Conservation (phyloP, 2,888 invertebrate species). For the Rhagonycha lutea region DNA sequence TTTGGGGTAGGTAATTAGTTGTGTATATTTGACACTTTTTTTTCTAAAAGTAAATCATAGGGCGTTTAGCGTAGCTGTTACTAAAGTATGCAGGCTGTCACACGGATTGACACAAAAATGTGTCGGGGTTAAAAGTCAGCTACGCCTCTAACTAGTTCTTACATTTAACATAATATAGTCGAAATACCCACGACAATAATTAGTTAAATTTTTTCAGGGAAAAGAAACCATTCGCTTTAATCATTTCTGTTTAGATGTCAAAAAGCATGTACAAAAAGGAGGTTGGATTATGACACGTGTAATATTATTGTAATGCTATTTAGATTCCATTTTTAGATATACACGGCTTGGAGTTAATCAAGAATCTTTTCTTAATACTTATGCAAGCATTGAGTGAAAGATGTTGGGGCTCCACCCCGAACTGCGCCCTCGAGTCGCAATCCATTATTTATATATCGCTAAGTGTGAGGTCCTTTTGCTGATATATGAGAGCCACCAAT, state of each 20-base stretch:
- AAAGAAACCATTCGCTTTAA: background rate
- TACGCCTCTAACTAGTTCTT: conserved; percentile 24
- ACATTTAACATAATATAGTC: conserved; percentile 10
- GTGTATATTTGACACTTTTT: background rate
- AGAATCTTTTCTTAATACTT: conserved; percentile 11
- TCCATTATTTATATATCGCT: conserved; percentile 48
- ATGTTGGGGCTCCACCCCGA: conserved; percentile 33
- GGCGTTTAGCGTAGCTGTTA: conserved; percentile 21
- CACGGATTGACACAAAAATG: conserved; percentile 39
- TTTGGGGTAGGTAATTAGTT: background rate
- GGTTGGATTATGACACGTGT: background rate
- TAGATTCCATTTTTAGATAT: background rate
- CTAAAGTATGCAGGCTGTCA: conserved; percentile 33
- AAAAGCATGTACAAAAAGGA: background rate
- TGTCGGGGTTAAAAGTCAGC: conserved; percentile 29
- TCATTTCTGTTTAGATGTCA: background rate
- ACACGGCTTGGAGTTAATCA: background rate
- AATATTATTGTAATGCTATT: background rate
- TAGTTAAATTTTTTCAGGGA: background rate
- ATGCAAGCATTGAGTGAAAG: conserved; percentile 23
- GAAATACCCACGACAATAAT: background rate
- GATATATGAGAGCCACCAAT: conserved; percentile 52
- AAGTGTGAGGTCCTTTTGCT: conserved; percentile 49
- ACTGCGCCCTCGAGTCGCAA: conserved; percentile 36
- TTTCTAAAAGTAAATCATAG: background rate